phyloP scores from a whole-genome alignment of 2,113 vertebrate genomes.

The Rhabdornis inornatus region DNA sequence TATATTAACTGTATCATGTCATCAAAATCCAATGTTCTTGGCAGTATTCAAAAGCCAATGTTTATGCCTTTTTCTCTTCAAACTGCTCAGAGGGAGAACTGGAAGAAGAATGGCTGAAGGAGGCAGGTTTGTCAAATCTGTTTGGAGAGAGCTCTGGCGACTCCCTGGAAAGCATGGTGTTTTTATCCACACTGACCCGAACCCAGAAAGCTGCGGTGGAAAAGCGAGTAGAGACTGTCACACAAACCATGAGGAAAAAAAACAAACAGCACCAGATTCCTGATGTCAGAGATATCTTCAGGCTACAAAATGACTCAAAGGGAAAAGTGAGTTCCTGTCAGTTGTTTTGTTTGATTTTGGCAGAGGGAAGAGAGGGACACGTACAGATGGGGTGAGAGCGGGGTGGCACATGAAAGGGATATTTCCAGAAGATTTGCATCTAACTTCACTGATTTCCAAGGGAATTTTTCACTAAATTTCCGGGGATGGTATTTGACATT shows the following conservation, averaged over 20 bases:
- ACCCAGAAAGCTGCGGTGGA: slow-evolving; percentile 90
- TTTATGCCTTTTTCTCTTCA: not conserved
- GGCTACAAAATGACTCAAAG: slow-evolving; percentile 68
- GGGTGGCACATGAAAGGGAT: not conserved
- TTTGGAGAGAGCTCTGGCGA: slow-evolving; percentile 80
- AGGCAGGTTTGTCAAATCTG: slow-evolving; percentile 89
- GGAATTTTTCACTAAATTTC: not conserved
- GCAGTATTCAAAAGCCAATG: not conserved
- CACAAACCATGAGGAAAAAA: slow-evolving; percentile 88
- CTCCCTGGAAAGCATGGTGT: slow-evolving; percentile 81
- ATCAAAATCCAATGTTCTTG: not conserved
- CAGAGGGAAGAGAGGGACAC: not conserved
- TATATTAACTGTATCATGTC: not conserved
- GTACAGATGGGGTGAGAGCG: accelerated
- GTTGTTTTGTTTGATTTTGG: not conserved
- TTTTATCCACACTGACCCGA: slow-evolving; percentile 88
- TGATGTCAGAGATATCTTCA: slow-evolving; percentile 95
- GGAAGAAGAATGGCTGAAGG: slow-evolving; percentile 94
- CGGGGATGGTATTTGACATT: not conserved
- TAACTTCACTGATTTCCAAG: not conserved
- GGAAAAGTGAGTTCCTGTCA: slow-evolving; percentile 69
- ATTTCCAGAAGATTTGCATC: not conserved
- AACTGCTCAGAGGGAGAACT: slow-evolving; percentile 85
- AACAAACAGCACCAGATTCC: slow-evolving; percentile 90
- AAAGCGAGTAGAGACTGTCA: slow-evolving; percentile 83